phyloP scores from a whole-genome alignment of 2,113 vertebrate genomes.

The Aegotheles bennettii region DNA sequence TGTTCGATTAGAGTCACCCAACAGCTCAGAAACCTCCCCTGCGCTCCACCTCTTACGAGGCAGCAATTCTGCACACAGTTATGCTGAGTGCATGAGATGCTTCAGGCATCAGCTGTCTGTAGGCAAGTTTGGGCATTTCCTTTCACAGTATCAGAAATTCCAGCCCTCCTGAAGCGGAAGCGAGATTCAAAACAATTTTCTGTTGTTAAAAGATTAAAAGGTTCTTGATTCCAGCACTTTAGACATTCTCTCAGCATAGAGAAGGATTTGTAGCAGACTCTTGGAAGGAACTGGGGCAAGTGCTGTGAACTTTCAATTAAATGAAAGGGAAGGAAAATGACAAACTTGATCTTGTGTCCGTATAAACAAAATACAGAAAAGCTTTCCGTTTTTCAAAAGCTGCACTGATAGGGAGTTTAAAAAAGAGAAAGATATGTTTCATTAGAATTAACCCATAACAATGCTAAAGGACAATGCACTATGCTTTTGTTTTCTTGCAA shows the following conservation, averaged over 20 bases:
- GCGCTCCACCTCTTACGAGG: fast-evolving
- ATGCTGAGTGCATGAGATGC: not conserved
- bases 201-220: not conserved
- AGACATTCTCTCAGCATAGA: not conserved
- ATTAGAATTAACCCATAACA: not conserved
- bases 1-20: not conserved
- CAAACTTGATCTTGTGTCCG: not conserved
- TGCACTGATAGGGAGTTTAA: not conserved
- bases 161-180: not conserved
- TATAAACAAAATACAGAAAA: conserved; percentile 8
- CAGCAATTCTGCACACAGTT: not conserved
- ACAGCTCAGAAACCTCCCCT: not conserved
- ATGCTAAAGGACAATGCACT: not conserved
- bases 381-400: not conserved
- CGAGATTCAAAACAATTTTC: not conserved
- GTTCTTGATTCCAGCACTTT: not conserved
- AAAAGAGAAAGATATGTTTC: not conserved
- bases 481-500: not conserved
- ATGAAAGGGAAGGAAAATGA: conserved; percentile 15
- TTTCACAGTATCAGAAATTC: not conserved
- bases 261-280: not conserved
- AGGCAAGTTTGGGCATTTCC: not conserved
- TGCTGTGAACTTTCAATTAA: not conserved
- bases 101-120: not conserved
- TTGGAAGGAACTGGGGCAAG: not conserved